Conservation (phyloP, 2,113 vertebrate species). For the Dromas ardeola region DNA sequence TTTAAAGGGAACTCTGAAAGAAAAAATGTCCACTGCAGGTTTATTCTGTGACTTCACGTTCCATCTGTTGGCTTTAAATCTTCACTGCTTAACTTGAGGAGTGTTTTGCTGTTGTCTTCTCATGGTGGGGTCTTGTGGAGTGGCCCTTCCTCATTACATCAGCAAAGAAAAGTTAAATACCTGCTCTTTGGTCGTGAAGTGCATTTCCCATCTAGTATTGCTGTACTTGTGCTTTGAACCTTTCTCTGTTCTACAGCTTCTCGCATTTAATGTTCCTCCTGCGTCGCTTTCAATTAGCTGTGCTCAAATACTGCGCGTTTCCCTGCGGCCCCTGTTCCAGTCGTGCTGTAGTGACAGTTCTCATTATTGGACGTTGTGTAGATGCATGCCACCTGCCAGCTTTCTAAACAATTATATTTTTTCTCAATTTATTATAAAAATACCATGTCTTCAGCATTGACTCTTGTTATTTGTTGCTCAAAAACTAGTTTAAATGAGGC, state of each 20-base stretch:
- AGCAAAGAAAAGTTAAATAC: not conserved
- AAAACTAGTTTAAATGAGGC: not conserved
- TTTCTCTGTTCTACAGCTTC: not conserved
- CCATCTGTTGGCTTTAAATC: not conserved
- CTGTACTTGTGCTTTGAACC: not conserved
- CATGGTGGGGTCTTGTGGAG: not conserved
- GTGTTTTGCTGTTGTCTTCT: not conserved
- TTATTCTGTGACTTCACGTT: not conserved
- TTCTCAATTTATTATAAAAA: not conserved
- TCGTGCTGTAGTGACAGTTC: not conserved
- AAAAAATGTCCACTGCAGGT: not conserved
- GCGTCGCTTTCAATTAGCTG: not conserved
- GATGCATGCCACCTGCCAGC: not conserved
- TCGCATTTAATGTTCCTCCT: not conserved
- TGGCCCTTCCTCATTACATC: not conserved
- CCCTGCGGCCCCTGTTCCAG: not conserved
- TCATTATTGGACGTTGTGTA: not conserved
- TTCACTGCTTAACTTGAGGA: not conserved
- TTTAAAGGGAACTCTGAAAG: not conserved
- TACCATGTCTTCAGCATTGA: rapidly evolving
- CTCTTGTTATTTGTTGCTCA: not conserved
- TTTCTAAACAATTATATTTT: not conserved
- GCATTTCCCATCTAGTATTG: not conserved
- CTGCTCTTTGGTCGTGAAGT: rapidly evolving
- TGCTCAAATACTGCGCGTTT: not conserved